Percentiles rank a stretch among this genome's conserved stretches.
Conservation (phyloP, 2,797 vertebrate genomes). For the Anomalospiza imberbis region DNA sequence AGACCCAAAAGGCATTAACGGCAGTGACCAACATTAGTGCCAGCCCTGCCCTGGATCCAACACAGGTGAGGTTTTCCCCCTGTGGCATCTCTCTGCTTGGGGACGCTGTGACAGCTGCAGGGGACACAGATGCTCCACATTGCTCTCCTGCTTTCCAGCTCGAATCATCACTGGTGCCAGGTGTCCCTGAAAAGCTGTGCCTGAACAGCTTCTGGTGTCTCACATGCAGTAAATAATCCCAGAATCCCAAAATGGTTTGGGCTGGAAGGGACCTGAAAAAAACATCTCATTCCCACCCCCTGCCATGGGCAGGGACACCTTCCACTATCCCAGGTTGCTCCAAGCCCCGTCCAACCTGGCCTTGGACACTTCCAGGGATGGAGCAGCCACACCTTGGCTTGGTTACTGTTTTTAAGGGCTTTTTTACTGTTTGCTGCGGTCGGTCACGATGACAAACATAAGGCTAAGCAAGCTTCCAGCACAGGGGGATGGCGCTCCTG, state of each 20-base stretch:
- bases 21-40: rapidly evolving
- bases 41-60: background rate
- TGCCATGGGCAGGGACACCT: background rate
- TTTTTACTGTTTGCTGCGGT: background rate
- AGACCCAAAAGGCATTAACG: background rate
- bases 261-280: background rate
- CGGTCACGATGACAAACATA: rapidly evolving
- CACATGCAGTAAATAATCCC: rapidly evolving
- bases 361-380: background rate
- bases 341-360: background rate
- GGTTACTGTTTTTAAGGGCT: background rate
- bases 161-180: rapidly evolving
- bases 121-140: background rate
- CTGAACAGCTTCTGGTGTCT: background rate
- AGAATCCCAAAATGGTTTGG: background rate
- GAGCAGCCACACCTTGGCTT: background rate
- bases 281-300: rapidly evolving
- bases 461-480: background rate
- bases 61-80: background rate
- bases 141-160: background rate
- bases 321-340: rapidly evolving
- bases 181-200: background rate
- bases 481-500: background rate
- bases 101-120: background rate
- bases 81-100: background rate